Percentiles rank a stretch among this genome's conserved stretches.
These are phyloP conservation scores for Stenolophus ochropezus DNA, from an alignment of 2,888 invertebrate species.

Conservation along the genomic window DNA sequence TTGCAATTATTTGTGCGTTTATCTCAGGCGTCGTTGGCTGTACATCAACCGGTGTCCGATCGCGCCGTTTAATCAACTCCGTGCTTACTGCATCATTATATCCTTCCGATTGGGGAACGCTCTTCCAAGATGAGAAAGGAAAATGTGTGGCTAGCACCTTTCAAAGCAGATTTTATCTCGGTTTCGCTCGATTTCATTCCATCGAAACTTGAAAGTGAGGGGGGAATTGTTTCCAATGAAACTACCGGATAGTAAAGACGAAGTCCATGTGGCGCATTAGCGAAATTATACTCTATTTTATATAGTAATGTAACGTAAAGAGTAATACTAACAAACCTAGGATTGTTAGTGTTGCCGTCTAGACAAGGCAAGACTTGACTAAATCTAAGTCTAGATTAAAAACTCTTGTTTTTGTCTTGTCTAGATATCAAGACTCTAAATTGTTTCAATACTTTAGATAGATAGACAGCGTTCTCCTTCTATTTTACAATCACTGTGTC, in stretches of 20 bases:
- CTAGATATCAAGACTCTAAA: too few relatives aligned
- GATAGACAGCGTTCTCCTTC: too few relatives aligned
- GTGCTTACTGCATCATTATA: constrained; percentile 36
- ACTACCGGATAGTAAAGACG: neutral
- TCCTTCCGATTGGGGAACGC: constrained; percentile 8
- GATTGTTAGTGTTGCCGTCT: too few relatives aligned
- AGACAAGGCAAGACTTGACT: too few relatives aligned
- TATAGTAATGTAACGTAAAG: too few relatives aligned
- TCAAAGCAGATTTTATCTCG: neutral
- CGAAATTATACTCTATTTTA: too few relatives aligned
- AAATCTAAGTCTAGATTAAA: too few relatives aligned
- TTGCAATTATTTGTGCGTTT: constrained; percentile 43
- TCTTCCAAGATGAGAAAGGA: constrained; percentile 37
- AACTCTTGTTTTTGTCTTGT: too few relatives aligned
- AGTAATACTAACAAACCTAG: too few relatives aligned
- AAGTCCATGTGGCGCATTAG: too few relatives aligned
- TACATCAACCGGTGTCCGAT: constrained; percentile 8
- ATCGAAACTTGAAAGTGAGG: neutral
- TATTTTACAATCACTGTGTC: too few relatives aligned
- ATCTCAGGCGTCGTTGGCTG: constrained; percentile 1
- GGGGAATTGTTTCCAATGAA: neutral
- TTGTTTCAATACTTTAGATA: too few relatives aligned
- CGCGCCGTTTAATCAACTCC: constrained; percentile 33
- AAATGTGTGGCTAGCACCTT: neutral
- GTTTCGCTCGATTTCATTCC: neutral